A percentile compares a stretch with the other conserved stretches of the same genome.
These are phyloP conservation scores for Ommatoiulus sabulosus DNA, from an alignment of 2,888 invertebrate species.

Conservation along the genomic window DNA sequence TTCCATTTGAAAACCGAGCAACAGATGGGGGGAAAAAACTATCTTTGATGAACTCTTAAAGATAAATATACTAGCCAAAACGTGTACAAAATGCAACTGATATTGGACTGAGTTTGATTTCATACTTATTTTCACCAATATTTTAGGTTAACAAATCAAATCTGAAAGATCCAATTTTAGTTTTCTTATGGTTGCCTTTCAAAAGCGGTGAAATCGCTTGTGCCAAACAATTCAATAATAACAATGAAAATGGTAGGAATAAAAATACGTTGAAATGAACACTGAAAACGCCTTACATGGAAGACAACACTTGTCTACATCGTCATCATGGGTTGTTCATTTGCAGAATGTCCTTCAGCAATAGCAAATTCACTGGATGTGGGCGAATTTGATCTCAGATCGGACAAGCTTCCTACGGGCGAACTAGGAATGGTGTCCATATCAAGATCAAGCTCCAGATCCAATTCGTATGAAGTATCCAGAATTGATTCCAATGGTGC, in stretches of 20 bases:
- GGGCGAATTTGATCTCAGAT: not conserved
- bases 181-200: not conserved
- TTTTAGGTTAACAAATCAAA: too few relatives aligned
- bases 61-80: too few relatives aligned
- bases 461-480: not conserved
- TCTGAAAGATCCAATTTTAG: not conserved
- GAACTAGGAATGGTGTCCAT: constrained; percentile 16
- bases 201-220: not conserved
- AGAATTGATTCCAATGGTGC: not conserved
- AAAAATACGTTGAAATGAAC: not conserved
- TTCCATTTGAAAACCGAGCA: too few relatives aligned
- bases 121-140: too few relatives aligned
- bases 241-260: not conserved
- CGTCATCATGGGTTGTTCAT: not conserved
- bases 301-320: not conserved
- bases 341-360: not conserved
- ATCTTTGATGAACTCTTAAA: too few relatives aligned
- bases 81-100: too few relatives aligned
- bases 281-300: not conserved
- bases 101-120: too few relatives aligned
- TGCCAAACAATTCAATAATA: not conserved
- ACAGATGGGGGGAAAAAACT: too few relatives aligned
- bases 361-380: not conserved
- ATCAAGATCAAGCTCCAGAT: not conserved
- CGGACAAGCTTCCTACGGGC: constrained; percentile 4